These are phyloP conservation scores for Caenorhabditis remanei DNA, from an alignment of 1,140 invertebrate species.

Conservation along the genomic window DNA sequence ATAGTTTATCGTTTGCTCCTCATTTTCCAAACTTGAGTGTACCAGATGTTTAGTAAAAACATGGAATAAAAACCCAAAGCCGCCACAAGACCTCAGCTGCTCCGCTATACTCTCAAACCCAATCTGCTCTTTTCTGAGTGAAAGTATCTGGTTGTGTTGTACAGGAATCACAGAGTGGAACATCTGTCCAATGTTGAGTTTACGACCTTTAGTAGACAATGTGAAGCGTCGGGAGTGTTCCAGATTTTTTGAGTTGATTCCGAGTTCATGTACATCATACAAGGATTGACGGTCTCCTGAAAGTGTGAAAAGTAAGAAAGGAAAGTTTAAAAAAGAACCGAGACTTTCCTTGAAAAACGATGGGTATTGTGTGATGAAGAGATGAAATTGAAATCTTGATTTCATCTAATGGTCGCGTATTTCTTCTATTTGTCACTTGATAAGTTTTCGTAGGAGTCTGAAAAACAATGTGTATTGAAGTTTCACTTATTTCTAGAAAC, in stretches of 20 bases:
- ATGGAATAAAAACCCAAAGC: slow-evolving; percentile 15
- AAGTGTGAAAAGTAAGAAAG: neutral
- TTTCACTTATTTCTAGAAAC: neutral
- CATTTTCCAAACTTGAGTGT: neutral
- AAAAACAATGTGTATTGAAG: neutral
- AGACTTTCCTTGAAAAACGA: slow-evolving; percentile 7
- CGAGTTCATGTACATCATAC: slow-evolving; percentile 7
- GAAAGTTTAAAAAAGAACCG: neutral
- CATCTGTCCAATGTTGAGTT: slow-evolving; percentile 38
- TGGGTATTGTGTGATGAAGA: slow-evolving; percentile 24
- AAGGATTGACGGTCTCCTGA: slow-evolving; percentile 18
- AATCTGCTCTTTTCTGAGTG: neutral
- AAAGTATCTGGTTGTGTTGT: neutral
- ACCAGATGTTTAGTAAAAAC: neutral
- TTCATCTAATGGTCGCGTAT: neutral
- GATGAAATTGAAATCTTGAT: slow-evolving; percentile 16
- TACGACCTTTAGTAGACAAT: slow-evolving; percentile 1
- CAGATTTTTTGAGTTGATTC: slow-evolving; percentile 14
- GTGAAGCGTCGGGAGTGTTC: neutral
- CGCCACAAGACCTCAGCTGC: neutral
- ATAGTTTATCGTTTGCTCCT: neutral
- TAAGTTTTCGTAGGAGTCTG: neutral
- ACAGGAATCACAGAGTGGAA: slow-evolving; percentile 23
- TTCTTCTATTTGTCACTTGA: neutral
- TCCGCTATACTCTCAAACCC: neutral